Evolutionary conservation across 2,797 vertebrate species (phyloP).

Genomic region (Poeciliopsis presidionis): DNA sequence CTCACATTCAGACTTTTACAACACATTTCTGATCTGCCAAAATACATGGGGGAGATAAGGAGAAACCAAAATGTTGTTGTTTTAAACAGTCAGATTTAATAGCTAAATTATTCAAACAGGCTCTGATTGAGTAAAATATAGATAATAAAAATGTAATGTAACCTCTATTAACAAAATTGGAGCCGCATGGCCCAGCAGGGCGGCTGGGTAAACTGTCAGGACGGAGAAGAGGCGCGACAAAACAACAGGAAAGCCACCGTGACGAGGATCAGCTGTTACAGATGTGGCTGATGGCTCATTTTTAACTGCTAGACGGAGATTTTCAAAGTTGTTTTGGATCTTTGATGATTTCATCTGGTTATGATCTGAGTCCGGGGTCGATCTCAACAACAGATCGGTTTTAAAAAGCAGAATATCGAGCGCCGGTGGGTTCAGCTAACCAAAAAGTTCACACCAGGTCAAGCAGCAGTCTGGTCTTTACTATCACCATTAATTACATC

Average conservation of each 20-base stretch:
- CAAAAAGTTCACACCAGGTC: conserved; percentile 4
- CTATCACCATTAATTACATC: conserved; percentile 9
- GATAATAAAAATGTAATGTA: conserved; percentile 26
- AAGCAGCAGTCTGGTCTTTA: not conserved
- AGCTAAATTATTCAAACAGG: not conserved
- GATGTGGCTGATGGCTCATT: conserved; percentile 38
- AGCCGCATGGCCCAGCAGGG: conserved; percentile 32
- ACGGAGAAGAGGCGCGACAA: conserved; percentile 8
- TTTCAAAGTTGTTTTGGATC: conserved; percentile 11
- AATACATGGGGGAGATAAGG: not conserved
- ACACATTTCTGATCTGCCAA: not conserved
- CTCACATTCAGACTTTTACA: not conserved
- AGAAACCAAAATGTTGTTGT: not conserved
- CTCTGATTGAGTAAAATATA: not conserved
- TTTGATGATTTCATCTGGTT: conserved; percentile 7
- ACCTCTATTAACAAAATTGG: conserved; percentile 23
- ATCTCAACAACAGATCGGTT: conserved; percentile 7
- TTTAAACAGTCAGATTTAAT: not conserved
- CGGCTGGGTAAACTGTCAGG: conserved; percentile 17
- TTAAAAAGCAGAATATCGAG: conserved; percentile 9
- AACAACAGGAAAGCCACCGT: conserved; percentile 18
- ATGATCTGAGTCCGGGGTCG: not conserved
- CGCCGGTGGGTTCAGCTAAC: not conserved
- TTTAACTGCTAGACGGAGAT: conserved; percentile 7
- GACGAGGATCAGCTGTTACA: conserved; percentile 18